Conservation (phyloP, 2,797 vertebrate genomes). For the Sebastolobus alascanus region DNA sequence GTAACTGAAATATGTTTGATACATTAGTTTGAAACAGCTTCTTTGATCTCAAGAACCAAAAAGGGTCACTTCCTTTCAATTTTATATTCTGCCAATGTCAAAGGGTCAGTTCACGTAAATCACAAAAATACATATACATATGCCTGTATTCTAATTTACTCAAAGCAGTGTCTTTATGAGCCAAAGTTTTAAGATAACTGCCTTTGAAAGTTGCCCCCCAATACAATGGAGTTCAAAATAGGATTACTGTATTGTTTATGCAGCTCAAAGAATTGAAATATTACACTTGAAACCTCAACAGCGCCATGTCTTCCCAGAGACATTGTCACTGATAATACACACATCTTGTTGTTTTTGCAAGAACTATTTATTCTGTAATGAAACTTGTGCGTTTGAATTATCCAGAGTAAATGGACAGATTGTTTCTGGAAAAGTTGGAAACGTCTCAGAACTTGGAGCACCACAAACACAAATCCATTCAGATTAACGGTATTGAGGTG, state of each 20-base stretch:
- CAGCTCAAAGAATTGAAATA: neutral
- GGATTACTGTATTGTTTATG: neutral
- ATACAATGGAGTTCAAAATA: neutral
- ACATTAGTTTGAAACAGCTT: neutral
- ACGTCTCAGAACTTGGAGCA: neutral
- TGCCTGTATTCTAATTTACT: neutral
- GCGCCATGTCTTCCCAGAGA: neutral
- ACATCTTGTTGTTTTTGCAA: neutral
- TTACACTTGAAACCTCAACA: neutral
- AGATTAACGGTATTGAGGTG: neutral
- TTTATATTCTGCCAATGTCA: neutral
- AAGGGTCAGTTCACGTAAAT: slow-evolving; percentile 1
- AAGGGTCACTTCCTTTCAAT: neutral
- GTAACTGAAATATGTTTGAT: neutral
- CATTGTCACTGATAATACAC: neutral
- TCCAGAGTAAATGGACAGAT: neutral
- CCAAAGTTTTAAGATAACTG: neutral
- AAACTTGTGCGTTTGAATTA: neutral
- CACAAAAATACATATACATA: neutral
- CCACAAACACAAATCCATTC: neutral
- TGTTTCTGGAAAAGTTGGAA: neutral
- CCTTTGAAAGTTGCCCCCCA: neutral
- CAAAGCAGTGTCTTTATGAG: neutral
- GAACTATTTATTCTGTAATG: neutral
- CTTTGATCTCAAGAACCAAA: neutral